phyloP scores from a whole-genome alignment of 2,797 vertebrate species.

The Vipera latastei region DNA sequence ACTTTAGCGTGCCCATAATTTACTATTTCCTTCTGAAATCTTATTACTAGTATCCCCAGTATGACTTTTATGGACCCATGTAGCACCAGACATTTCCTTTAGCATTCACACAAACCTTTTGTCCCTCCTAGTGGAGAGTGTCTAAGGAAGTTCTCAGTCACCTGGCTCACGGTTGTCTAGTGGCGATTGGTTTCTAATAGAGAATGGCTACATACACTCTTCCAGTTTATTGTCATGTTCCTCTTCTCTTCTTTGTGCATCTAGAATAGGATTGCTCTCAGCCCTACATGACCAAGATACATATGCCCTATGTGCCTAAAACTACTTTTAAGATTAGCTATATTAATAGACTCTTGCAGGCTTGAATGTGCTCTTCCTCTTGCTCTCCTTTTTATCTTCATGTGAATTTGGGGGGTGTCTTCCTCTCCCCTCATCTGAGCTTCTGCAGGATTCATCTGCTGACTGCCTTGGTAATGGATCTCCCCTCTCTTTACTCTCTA shows the following conservation, averaged over 20 bases:
- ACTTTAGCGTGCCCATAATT: background rate
- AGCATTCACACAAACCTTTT: background rate
- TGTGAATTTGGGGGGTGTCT: background rate
- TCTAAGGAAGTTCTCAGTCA: background rate
- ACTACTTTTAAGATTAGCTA: background rate
- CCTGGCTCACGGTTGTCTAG: background rate
- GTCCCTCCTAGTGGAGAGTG: background rate
- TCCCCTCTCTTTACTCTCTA: background rate
- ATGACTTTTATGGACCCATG: background rate
- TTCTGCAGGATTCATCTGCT: background rate
- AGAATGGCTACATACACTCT: background rate
- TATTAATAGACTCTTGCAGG: background rate
- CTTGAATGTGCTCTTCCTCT: background rate
- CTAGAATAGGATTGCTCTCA: background rate
- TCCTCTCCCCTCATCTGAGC: background rate
- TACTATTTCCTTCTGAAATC: background rate
- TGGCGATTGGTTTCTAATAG: background rate
- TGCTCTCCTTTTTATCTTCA: background rate
- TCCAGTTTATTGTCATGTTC: background rate
- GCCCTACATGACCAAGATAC: background rate
- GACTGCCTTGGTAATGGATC: background rate
- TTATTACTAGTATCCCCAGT: background rate
- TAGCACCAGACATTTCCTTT: background rate
- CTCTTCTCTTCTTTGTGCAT: background rate
- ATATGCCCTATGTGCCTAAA: background rate